Percentiles rank a stretch among this genome's conserved stretches.
phyloP scores from a whole-genome alignment of 2,797 vertebrate genomes.

The Cossypha niveicapilla region DNA sequence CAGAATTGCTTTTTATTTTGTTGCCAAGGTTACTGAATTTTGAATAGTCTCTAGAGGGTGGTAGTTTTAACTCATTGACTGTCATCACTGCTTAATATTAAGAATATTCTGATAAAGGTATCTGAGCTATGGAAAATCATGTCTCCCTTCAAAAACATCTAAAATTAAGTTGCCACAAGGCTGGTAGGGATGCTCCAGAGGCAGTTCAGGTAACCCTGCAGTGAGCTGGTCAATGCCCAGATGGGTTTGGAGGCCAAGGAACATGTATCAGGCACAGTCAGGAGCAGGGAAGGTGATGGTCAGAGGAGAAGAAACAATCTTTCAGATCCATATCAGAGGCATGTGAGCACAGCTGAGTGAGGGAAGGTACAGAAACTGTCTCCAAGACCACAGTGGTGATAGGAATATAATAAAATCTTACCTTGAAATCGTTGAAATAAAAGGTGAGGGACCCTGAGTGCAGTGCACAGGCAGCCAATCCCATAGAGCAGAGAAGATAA shows the following conservation, averaged over 20 bases:
- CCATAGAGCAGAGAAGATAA: neutral
- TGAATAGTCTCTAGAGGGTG: neutral
- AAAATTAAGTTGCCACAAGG: neutral
- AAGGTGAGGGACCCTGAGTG: neutral
- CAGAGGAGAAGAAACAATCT: neutral
- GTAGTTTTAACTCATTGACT: neutral
- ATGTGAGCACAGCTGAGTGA: neutral
- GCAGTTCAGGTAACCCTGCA: neutral
- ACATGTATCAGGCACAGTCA: neutral
- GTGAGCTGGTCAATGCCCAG: neutral
- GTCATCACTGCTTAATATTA: neutral
- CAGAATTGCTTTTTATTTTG: slow-evolving; percentile 3
- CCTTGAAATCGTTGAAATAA: neutral
- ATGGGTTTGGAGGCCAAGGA: neutral
- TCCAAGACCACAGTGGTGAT: neutral
- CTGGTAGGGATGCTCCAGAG: neutral
- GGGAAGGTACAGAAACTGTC: neutral
- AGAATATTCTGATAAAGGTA: neutral
- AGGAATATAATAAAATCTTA: neutral
- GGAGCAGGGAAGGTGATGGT: neutral
- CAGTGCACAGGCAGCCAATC: neutral
- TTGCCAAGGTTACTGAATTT: slow-evolving; percentile 58
- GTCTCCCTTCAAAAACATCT: neutral
- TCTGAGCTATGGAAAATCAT: neutral
- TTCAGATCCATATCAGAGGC: neutral